phyloP scores from a whole-genome alignment of 1,140 invertebrate species.

The Heliconius congener region DNA sequence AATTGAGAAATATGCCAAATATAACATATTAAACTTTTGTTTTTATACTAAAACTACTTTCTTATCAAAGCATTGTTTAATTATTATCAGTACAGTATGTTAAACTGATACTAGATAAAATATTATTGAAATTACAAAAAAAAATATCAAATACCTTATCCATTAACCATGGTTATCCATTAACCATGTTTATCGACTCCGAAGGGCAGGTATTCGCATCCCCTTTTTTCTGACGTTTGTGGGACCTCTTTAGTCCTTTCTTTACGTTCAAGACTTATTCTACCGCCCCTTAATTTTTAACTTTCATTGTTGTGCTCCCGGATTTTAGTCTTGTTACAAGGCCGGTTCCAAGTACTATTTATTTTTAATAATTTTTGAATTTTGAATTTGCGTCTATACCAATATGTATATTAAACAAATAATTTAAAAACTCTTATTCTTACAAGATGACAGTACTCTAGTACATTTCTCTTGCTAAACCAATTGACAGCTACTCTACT shows the following conservation, averaged over 20 bases:
- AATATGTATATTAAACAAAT: background rate
- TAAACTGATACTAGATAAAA: conserved; percentile 12
- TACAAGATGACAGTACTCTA: background rate
- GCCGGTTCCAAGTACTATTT: background rate
- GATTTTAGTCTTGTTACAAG: conserved; percentile 25
- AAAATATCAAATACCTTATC: conserved; percentile 17
- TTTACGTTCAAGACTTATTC: conserved; percentile 40
- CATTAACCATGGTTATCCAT: background rate
- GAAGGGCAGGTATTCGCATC: conserved; percentile 66
- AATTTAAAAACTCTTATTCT: background rate
- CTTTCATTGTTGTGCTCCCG: conserved; percentile 29
- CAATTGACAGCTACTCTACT: background rate
- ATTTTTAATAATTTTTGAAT: background rate
- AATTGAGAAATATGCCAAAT: background rate
- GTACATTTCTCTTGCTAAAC: background rate
- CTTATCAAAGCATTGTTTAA: background rate
- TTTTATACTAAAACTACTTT: background rate
- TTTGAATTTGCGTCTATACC: background rate
- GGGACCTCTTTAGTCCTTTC: conserved; percentile 44
- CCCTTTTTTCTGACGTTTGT: conserved; percentile 59
- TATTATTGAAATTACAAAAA: conserved; percentile 3
- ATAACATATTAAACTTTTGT: background rate
- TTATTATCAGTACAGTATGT: background rate
- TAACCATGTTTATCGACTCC: conserved; percentile 21
- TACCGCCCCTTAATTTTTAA: conserved; percentile 42